Evolutionary conservation across 2,797 vertebrate species (phyloP), one percentile per base, ranked within the genome.

Genomic region (Gambelia wislizenii): DNA sequence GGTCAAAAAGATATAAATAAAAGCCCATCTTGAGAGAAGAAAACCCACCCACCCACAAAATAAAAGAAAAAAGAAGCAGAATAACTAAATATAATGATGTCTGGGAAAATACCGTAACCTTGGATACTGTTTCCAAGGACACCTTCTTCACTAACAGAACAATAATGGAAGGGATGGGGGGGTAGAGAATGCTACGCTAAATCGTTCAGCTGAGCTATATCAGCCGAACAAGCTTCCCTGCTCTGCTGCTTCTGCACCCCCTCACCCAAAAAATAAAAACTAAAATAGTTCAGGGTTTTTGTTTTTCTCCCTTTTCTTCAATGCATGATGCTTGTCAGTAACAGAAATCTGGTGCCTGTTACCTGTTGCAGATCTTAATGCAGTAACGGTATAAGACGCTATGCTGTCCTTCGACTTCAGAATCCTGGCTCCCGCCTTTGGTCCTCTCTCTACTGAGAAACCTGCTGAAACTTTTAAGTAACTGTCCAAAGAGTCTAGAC

Each of bases 101-200:
- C 81, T 49, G 78, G 89, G 39, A 94, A 96, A 96, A 93, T 82
- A 89, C 90, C 36, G 96, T 97, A 96, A 97, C 97, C 97, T 95
- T 97, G 97, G 97, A 97, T 95, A 98, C 96, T 39, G 97, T 95
- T 94, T 94, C 96, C 94, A 95, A 94, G 96, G 96, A 95, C 96
- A 94, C 93, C 2, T 3, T 8, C 93, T 77, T 22, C 90, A 94
- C 95, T 94, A 95, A 93, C 90, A 91, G 25, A 20, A 84, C 22
- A 44, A 2, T 3, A 80, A 42, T 75, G 0, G 67, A 94, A 93
- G 61, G 82, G 94, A 89, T 85, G 44, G 93, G 88, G 10, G n/a
- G n/a, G n/a, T n/a, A n/a, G n/a, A n/a, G 93, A 95, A 90, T 0
- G 91, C 93, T 89, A 42, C 25, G 54, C 89, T 67, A 94, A 97